Percentiles rank a stretch among this genome's conserved stretches.
These are phyloP conservation scores for Helicoverpa assulta DNA, from an alignment of 2,888 invertebrate genomes.

Conservation along the genomic window DNA sequence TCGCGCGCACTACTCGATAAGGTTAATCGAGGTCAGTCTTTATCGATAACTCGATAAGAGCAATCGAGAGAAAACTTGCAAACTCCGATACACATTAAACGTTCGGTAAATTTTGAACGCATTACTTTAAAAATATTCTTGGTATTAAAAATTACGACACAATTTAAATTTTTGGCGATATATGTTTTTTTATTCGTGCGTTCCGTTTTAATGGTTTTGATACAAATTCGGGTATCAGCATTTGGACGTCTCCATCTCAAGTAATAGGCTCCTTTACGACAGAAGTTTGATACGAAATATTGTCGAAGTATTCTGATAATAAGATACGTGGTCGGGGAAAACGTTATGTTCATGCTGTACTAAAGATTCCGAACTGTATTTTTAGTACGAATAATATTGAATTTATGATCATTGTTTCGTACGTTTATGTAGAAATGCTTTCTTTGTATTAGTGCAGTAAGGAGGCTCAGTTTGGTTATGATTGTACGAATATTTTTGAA, in stretches of 20 bases:
- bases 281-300: conserved; percentile 35
- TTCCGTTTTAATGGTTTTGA: conserved; percentile 54
- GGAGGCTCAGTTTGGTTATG: neutral
- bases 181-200: conserved; percentile 48
- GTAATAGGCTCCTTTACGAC: conserved; percentile 52
- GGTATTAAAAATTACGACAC: conserved; percentile 64
- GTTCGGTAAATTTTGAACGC: conserved; percentile 47
- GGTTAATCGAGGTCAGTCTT: conserved; percentile 69
- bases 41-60: conserved; percentile 59
- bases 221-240: conserved; percentile 49
- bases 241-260: conserved; percentile 63
- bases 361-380: conserved; percentile 30
- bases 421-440: conserved; percentile 4
- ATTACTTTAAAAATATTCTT: conserved; percentile 58
- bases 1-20: conserved; percentile 62
- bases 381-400: conserved; percentile 27
- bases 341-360: conserved; percentile 23
- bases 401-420: conserved; percentile 25
- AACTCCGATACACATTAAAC: conserved; percentile 58
- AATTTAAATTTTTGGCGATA: conserved; percentile 58
- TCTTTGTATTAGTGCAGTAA: neutral
- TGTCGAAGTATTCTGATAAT: conserved; percentile 37
- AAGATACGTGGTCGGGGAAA: conserved; percentile 29
- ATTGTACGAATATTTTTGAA: neutral
- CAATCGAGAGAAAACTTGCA: conserved; percentile 55